A percentile compares a stretch with the other conserved stretches of the same genome.
Evolutionary conservation across 2,113 vertebrate species (phyloP).

Genomic region (Protobothrops mucrosquamatus): DNA sequence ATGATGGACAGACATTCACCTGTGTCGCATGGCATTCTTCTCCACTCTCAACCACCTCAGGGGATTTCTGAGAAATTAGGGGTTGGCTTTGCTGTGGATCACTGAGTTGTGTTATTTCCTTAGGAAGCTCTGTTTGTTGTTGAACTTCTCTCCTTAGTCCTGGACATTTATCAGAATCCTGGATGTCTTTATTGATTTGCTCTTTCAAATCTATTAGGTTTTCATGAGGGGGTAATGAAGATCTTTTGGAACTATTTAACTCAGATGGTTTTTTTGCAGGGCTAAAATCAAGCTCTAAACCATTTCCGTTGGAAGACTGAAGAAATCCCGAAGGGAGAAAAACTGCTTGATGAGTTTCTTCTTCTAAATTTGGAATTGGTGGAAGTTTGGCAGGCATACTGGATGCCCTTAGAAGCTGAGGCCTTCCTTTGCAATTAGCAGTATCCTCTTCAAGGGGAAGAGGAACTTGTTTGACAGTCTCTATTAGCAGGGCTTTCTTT

Average conservation of each 20-base stretch:
- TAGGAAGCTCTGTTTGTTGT: slow-evolving; percentile 68
- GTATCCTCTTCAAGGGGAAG: slow-evolving; percentile 56
- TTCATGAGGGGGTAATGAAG: background rate
- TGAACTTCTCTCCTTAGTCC: slow-evolving; percentile 70
- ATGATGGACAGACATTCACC: background rate
- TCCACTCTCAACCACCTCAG: slow-evolving; percentile 45
- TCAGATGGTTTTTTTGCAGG: slow-evolving; percentile 48
- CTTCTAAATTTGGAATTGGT: slow-evolving; percentile 70
- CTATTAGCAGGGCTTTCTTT: slow-evolving; percentile 62
- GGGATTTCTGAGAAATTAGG: background rate
- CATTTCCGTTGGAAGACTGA: slow-evolving; percentile 27
- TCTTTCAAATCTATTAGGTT: slow-evolving; percentile 65
- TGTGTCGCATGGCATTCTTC: slow-evolving; percentile 11
- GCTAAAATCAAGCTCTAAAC: background rate
- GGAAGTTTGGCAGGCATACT: slow-evolving; percentile 88
- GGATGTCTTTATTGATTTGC: slow-evolving; percentile 69
- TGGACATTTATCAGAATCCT: slow-evolving; percentile 68
- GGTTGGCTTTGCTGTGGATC: slow-evolving; percentile 63
- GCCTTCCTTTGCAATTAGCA: slow-evolving; percentile 68
- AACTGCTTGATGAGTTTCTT: slow-evolving; percentile 39
- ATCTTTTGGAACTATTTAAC: slow-evolving; percentile 18
- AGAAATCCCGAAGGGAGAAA: slow-evolving; percentile 52
- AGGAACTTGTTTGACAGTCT: slow-evolving; percentile 56
- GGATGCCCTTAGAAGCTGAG: slow-evolving; percentile 86
- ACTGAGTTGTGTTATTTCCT: slow-evolving; percentile 63